Evolutionary conservation across 2,113 vertebrate species (phyloP).

Genomic region (Struthidea cinerea): DNA sequence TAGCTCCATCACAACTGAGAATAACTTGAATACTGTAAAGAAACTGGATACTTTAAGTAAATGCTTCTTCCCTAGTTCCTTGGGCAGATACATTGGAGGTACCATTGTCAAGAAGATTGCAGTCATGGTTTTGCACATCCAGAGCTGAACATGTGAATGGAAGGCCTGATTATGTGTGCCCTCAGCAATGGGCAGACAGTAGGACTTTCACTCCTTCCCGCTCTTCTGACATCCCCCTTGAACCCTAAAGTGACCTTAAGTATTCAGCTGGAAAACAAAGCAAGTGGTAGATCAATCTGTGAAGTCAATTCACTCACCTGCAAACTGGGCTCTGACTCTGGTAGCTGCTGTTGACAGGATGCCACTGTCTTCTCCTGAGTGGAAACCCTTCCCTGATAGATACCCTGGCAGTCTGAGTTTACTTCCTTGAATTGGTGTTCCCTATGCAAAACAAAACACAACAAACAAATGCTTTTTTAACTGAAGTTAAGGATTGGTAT

Average conservation of each 20-base stretch:
- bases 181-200: not conserved
- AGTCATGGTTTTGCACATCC: not conserved
- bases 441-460: constrained; percentile 60
- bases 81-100: not conserved
- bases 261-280: not conserved
- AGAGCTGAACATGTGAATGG: not conserved
- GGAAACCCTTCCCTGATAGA: constrained; percentile 93
- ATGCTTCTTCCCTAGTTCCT: not conserved
- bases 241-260: not conserved
- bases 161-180: not conserved
- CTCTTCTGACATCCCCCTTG: not conserved
- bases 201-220: not conserved
- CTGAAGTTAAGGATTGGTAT: not conserved
- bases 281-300: not conserved
- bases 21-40: not conserved
- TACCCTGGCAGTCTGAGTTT: constrained; percentile 94
- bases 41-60: not conserved
- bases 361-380: constrained; percentile 87
- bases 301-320: constrained; percentile 68
- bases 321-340: constrained; percentile 84
- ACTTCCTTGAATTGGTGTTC: constrained; percentile 91
- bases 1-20: not conserved
- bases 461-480: not conserved
- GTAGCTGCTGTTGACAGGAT: constrained; percentile 87
- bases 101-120: not conserved